phyloP scores from a whole-genome alignment of 2,797 vertebrate genomes.

The Myotis planiceps region DNA sequence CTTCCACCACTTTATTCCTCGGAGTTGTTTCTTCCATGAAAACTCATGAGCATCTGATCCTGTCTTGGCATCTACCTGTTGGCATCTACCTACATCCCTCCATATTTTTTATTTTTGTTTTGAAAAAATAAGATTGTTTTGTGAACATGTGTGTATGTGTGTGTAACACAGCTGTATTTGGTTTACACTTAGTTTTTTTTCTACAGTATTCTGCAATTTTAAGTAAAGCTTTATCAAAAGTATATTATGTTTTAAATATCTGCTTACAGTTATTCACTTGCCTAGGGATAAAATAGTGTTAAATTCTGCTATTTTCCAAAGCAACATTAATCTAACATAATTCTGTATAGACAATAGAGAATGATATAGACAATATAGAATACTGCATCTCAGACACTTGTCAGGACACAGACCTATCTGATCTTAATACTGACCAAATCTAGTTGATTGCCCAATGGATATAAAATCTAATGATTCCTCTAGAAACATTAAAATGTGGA shows the following conservation, averaged over 20 bases:
- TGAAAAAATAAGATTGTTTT: background rate
- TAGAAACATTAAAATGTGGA: background rate
- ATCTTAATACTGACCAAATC: background rate
- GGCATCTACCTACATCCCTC: accelerated
- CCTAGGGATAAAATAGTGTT: background rate
- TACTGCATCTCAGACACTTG: background rate
- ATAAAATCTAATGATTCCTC: background rate
- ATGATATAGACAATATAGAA: background rate
- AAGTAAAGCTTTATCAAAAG: background rate
- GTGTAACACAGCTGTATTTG: background rate
- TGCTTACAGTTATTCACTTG: background rate
- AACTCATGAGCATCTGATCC: background rate
- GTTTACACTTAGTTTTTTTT: background rate
- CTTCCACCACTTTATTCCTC: background rate
- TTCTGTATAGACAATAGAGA: background rate
- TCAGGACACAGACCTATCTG: background rate
- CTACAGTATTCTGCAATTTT: background rate
- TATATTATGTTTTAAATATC: background rate
- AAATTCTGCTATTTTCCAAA: background rate
- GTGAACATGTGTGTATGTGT: background rate
- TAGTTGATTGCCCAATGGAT: background rate
- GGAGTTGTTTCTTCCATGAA: background rate
- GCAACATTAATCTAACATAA: background rate
- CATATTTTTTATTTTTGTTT: background rate
- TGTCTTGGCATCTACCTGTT: background rate